Conservation (phyloP, 2,888 invertebrate genomes). For the Zaprionus lineosus region DNA sequence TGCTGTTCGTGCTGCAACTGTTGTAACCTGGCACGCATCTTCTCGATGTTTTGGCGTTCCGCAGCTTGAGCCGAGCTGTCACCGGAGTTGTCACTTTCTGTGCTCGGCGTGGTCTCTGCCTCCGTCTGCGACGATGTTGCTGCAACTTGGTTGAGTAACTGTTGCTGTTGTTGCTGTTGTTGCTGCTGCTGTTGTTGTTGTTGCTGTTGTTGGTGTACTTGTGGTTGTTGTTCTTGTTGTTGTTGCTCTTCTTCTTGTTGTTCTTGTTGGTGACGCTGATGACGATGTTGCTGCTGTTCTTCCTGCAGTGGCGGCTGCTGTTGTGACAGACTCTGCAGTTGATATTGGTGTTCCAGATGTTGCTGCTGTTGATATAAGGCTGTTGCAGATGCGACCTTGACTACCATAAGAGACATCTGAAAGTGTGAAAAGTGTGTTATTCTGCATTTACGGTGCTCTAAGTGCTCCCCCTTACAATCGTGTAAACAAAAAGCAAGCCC, state of each 20-base stretch:
- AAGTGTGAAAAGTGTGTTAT: slow-evolving; percentile 40
- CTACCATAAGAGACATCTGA: slow-evolving; percentile 81
- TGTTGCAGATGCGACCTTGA: slow-evolving; percentile 79
- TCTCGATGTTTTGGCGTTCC: slow-evolving; percentile 64
- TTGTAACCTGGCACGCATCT: slow-evolving; percentile 80
- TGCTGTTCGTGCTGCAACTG: slow-evolving; percentile 73
- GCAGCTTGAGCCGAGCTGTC: slow-evolving; percentile 36
- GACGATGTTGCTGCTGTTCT: slow-evolving; percentile 22
- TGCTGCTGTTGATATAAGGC: slow-evolving; percentile 72
- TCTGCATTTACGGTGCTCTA: neutral
- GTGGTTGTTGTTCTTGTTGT: slow-evolving; percentile 62
- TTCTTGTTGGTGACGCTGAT: slow-evolving; percentile 59
- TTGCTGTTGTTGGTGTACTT: slow-evolving; percentile 37
- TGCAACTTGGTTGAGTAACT: slow-evolving; percentile 47
- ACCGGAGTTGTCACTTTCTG: slow-evolving; percentile 53
- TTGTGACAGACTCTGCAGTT: slow-evolving; percentile 42
- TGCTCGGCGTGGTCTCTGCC: slow-evolving; percentile 26
- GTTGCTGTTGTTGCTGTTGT: slow-evolving; percentile 53
- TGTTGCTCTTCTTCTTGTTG: slow-evolving; percentile 33
- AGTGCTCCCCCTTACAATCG: slow-evolving; percentile 75
- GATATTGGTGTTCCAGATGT: slow-evolving; percentile 29
- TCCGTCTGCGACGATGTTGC: slow-evolving; percentile 3
- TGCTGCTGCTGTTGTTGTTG: slow-evolving; percentile 37
- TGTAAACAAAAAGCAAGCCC: slow-evolving; percentile 75
- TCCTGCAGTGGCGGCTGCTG: slow-evolving; percentile 50